Conservation (phyloP, 2,797 vertebrate genomes). For the Fringilla coelebs region DNA sequence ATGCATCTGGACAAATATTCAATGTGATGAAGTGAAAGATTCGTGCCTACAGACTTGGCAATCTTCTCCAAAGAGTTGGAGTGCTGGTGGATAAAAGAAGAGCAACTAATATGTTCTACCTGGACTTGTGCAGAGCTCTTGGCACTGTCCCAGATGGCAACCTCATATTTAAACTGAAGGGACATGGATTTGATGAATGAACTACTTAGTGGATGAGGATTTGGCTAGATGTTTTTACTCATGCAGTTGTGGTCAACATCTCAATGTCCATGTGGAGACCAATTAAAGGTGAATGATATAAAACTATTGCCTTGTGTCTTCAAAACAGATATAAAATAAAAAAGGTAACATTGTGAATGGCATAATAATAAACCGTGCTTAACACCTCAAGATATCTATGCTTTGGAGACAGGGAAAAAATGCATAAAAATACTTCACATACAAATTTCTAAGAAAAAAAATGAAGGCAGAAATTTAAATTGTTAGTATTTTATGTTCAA, state of each 20-base stretch:
- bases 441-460: not conserved
- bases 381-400: not conserved
- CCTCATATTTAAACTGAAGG: not conserved
- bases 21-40: not conserved
- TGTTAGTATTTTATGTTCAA: not conserved
- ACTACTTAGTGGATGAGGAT: not conserved
- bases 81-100: not conserved
- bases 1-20: not conserved
- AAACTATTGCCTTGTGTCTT: not conserved
- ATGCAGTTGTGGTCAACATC: accelerated
- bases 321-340: not conserved
- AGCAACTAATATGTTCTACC: not conserved
- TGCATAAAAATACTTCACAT: not conserved
- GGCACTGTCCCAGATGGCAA: not conserved
- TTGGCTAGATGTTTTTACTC: not conserved
- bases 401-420: not conserved
- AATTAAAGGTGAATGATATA: not conserved
- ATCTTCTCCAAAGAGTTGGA: not conserved
- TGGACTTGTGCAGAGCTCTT: not conserved
- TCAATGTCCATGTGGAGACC: not conserved
- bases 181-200: not conserved
- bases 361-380: not conserved
- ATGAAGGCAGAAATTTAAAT: not conserved
- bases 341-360: not conserved
- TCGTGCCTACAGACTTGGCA: not conserved